phyloP scores from a whole-genome alignment of 1,140 invertebrate genomes.

The Scaptomyza graminum region DNA sequence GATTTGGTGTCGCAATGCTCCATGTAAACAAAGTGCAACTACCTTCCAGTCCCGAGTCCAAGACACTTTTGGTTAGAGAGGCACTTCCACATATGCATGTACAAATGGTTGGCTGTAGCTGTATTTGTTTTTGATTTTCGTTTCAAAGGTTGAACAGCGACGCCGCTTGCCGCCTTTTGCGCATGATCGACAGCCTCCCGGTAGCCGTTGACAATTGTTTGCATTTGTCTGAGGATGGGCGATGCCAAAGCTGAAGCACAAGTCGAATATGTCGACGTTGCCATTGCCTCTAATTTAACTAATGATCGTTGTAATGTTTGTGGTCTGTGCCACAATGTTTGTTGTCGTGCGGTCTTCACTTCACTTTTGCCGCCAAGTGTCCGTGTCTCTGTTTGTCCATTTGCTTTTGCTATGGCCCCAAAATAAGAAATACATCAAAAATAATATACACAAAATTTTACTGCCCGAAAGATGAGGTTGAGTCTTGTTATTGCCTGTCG shows the following conservation, averaged over 20 bases:
- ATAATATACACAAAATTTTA: slow-evolving; percentile 10
- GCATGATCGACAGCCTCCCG: slow-evolving; percentile 76
- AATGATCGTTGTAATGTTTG: slow-evolving; percentile 82
- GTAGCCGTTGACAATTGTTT: slow-evolving; percentile 70
- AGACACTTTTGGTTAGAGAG: slow-evolving; percentile 34
- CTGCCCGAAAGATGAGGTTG: slow-evolving; percentile 34
- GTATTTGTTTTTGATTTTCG: slow-evolving; percentile 74
- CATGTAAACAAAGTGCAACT: slow-evolving; percentile 28
- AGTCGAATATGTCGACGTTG: slow-evolving; percentile 21
- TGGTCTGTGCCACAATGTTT: slow-evolving; percentile 58
- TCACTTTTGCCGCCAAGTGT: slow-evolving; percentile 72
- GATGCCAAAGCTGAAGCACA: slow-evolving; percentile 17
- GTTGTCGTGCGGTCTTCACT: slow-evolving; percentile 76
- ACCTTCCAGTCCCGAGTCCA: slow-evolving; percentile 28
- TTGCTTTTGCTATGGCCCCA: slow-evolving; percentile 49
- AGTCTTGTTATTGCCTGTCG: slow-evolving; percentile 47
- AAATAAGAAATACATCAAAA: slow-evolving; percentile 23
- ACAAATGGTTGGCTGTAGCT: slow-evolving; percentile 3
- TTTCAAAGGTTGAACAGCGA: slow-evolving; percentile 69
- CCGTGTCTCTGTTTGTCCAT: slow-evolving; percentile 73
- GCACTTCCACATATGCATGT: slow-evolving; percentile 6
- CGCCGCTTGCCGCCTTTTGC: slow-evolving; percentile 44
- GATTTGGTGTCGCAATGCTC: slow-evolving; percentile 36
- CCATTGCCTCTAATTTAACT: slow-evolving; percentile 74
- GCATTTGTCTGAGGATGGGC: slow-evolving; percentile 30